Conservation (phyloP, 2,797 vertebrate species). For the Sebastes diaconus region DNA sequence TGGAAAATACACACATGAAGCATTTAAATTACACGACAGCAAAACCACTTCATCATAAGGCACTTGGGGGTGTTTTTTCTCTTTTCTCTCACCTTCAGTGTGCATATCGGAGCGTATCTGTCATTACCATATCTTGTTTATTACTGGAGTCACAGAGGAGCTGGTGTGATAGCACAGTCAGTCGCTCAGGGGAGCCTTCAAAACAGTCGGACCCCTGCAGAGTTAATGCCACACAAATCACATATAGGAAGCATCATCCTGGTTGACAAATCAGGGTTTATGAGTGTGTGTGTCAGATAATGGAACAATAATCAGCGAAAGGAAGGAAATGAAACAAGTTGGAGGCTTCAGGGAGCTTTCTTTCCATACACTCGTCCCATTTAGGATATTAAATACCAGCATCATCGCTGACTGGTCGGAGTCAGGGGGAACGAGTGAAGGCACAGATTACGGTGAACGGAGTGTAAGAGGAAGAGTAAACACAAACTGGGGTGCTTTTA, state of each 20-base stretch:
- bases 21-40: conserved; percentile 20
- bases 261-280: conserved; percentile 9
- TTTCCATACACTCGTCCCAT: not conserved
- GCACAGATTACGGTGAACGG: not conserved
- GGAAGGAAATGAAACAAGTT: conserved; percentile 16
- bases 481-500: conserved; percentile 33
- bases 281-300: not conserved
- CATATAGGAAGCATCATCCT: conserved; percentile 3
- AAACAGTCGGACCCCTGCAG: conserved; percentile 5
- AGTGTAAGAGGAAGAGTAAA: conserved; percentile 23
- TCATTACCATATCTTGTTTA: conserved; percentile 28
- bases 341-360: conserved; percentile 6
- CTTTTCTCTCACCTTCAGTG: conserved; percentile 8
- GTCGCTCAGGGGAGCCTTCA: conserved; percentile 25
- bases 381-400: conserved; percentile 2
- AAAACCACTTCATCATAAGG: conserved; percentile 29
- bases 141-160: conserved; percentile 19
- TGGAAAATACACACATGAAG: not conserved
- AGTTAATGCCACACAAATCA: conserved; percentile 43
- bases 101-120: conserved; percentile 25
- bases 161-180: conserved; percentile 14
- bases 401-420: not conserved
- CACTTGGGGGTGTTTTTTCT: conserved; percentile 42
- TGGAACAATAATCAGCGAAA: conserved; percentile 13
- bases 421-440: not conserved